Evolutionary conservation across 2,113 vertebrate genomes (phyloP).

Genomic region (Pseudorasbora parva): DNA sequence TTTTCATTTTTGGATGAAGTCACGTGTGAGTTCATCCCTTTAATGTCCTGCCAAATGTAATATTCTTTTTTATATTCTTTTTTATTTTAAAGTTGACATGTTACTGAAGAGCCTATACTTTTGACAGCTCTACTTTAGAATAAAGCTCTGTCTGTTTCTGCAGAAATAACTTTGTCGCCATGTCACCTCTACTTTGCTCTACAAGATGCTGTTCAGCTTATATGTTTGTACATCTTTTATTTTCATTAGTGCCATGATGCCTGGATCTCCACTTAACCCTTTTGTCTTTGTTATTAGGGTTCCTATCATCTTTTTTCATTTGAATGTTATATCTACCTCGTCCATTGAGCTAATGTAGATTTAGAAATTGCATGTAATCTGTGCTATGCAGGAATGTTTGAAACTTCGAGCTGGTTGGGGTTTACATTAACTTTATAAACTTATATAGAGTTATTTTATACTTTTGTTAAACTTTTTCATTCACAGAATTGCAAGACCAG

Average conservation of each 20-base stretch:
- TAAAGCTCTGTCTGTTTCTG: background rate
- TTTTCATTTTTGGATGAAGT: too few species aligned
- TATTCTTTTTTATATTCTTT: too few species aligned
- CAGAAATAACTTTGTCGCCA: background rate
- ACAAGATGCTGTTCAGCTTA: too few species aligned
- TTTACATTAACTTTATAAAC: background rate
- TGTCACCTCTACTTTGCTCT: background rate
- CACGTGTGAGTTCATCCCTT: too few species aligned
- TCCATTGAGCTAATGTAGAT: background rate
- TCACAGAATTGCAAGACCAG: slow-evolving; percentile 88
- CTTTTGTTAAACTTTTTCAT: background rate
- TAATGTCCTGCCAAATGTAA: too few species aligned
- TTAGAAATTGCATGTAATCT: slow-evolving; percentile 25
- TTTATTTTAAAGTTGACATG: background rate
- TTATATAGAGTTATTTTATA: background rate
- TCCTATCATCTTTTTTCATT: background rate
- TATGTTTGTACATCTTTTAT: background rate
- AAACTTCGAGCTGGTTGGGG: background rate
- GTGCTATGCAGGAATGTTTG: slow-evolving; percentile 64
- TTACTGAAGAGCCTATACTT: background rate
- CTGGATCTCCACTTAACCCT: slow-evolving; percentile 7
- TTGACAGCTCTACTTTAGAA: background rate
- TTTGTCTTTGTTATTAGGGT: background rate
- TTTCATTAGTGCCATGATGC: background rate
- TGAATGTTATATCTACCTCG: background rate